These are phyloP conservation scores for Conistra vaccinii DNA, from an alignment of 2,888 invertebrate species.

Conservation along the genomic window DNA sequence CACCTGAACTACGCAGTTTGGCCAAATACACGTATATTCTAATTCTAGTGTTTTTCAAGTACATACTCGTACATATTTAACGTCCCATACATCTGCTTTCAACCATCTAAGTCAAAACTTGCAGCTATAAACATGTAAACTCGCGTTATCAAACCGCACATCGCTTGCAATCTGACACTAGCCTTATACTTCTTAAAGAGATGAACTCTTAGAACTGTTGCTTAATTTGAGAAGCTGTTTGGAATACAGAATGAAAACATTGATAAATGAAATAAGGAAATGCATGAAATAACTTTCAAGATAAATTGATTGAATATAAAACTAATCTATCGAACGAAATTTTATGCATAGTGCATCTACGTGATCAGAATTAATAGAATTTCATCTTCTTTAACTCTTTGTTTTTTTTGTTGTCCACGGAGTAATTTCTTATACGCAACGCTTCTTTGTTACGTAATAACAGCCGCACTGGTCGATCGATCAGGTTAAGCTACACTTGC, in stretches of 20 bases:
- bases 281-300: constrained; percentile 12
- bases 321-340: constrained; percentile 4
- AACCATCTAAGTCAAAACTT: neutral
- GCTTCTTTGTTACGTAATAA: no score
- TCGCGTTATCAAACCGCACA: accelerated
- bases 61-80: no score
- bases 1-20: no score
- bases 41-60: no score
- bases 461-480: no score
- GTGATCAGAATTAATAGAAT: neutral
- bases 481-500: no score
- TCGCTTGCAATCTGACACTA: neutral
- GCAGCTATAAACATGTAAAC: neutral
- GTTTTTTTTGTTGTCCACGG: no score
- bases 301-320: neutral
- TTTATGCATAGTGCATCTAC: constrained; percentile 1
- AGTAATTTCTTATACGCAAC: no score
- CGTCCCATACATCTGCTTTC: neutral
- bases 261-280: constrained; percentile 23
- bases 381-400: neutral
- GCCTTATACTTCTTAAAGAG: constrained; percentile 6
- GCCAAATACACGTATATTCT: no score
- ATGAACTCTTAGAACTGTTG: constrained; percentile 21
- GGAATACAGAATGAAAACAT: constrained; percentile 27
- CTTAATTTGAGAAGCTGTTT: constrained; percentile 23